Percentiles rank a stretch among this genome's conserved stretches.
Evolutionary conservation across 2,113 vertebrate genomes (phyloP).

Genomic region (Tragelaphus strepsiceros): DNA sequence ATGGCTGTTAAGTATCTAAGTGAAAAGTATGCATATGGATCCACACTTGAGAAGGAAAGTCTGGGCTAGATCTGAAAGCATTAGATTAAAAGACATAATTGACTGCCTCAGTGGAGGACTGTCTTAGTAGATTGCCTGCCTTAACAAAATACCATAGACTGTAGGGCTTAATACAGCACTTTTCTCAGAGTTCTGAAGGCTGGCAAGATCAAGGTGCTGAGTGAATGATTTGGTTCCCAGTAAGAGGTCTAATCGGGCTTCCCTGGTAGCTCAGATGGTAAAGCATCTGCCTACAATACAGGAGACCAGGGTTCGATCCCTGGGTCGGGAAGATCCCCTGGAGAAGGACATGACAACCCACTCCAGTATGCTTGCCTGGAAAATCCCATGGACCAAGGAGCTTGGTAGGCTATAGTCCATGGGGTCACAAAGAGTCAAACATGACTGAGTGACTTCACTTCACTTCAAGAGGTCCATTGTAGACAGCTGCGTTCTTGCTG

Average conservation of each 20-base stretch:
- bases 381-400: no score
- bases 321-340: no score
- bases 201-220: neutral
- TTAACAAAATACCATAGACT: neutral
- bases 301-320: fast-evolving
- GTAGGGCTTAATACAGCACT: neutral
- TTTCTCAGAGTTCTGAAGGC: neutral
- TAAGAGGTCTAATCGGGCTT: neutral
- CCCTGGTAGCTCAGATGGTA: no score
- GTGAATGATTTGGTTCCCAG: neutral
- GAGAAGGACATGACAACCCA: no score
- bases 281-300: fast-evolving
- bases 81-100: neutral
- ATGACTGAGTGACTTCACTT: no score
- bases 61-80: neutral
- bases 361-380: no score
- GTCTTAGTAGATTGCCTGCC: neutral
- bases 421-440: fast-evolving
- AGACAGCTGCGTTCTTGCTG: neutral
- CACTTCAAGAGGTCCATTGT: neutral
- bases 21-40: neutral
- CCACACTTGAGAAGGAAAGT: neutral
- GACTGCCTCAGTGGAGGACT: neutral
- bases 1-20: neutral
- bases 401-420: no score